Evolutionary conservation across 2,113 vertebrate genomes (phyloP), one percentile per base, ranked within the genome.

Genomic region (Melanostigma gelatinosum): DNA sequence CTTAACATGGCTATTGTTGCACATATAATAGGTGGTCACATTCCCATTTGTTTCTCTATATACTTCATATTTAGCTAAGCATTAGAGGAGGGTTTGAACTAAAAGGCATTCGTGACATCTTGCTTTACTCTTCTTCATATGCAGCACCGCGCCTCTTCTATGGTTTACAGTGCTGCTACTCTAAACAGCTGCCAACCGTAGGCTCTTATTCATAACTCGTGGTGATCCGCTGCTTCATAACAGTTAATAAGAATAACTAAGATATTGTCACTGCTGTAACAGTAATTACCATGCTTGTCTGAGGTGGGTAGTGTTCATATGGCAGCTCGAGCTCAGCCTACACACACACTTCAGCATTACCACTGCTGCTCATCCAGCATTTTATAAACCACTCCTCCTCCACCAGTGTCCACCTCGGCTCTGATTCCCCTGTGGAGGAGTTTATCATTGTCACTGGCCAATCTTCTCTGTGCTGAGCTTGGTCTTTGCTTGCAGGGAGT

Each of bases 371-470:
- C 42, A 60, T 67, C 50, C 38, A 68, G 80, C 24, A 67, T 65
- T 72, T 80, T 4, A 50, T 20, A 60, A 79, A 69, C 44, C 70
- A 12, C 27, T 48, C 24, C 50, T 38, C 48, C 52, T 61, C 32
- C 29, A 42, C 22, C 50, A 10, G 70, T 4, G 34, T 77, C 50
- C 66, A 87, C 79, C 81, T 80, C 61, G 67, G 63, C 79, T 83
- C 58, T 20, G 65, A 78, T 77, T 75, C 60, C 77, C 58, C 64
- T 50, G 16, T 80, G 70, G 76, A 75, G 50, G 65, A 79, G 73
- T 90, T 76, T 13, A 80, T 90, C 89, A 85, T 34, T 78, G 86
- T 86, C 74, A 78, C 75, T 84, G 32, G 12, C 10, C 61, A 70
- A 46, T 88, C 42, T 58, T 68, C 57, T 81, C 73, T 32, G 62